Evolutionary conservation across 92 coral and sea anemone genomes (phyloP).

Genomic region (Phymanthus crucifer): DNA sequence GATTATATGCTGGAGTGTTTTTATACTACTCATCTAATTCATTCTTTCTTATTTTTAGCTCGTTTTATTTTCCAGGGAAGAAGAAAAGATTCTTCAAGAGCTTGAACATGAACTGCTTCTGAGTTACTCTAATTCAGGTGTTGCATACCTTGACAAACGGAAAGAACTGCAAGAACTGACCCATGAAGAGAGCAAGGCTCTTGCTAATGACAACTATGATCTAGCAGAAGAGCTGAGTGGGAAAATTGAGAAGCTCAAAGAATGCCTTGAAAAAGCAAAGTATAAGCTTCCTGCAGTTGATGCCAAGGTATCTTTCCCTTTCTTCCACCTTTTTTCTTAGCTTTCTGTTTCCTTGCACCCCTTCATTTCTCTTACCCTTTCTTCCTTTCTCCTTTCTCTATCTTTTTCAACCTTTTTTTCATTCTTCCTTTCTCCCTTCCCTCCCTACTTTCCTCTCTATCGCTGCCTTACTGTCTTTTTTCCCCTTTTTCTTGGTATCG

Average conservation of each 20-base stretch:
- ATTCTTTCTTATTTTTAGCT: too few species aligned
- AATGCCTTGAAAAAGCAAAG: conserved; percentile 44
- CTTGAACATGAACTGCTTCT: conserved; percentile 44
- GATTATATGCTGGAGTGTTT: too few species aligned
- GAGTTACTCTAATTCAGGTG: conserved; percentile 42
- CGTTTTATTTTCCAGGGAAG: conserved; percentile 37
- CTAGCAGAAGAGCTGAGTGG: conserved; percentile 77
- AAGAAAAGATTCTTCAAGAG: conserved; percentile 19
- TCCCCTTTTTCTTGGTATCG: background rate
- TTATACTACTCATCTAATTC: too few species aligned
- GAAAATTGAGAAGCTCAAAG: conserved; percentile 65
- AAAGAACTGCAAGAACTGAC: conserved; percentile 53
- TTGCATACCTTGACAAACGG: conserved; percentile 38
- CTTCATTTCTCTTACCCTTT: too few species aligned
- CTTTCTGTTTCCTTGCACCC: too few species aligned
- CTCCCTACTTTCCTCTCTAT: background rate
- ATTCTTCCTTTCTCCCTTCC: too few species aligned
- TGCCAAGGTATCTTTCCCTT: conserved; percentile 51
- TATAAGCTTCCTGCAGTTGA: conserved; percentile 65
- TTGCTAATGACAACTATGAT: conserved; percentile 85
- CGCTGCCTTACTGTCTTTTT: background rate
- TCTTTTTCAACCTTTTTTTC: too few species aligned
- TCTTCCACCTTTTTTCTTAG: too few species aligned
- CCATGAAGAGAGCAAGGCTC: conserved; percentile 68
- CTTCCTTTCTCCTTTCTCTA: too few species aligned